Conservation (phyloP, 2,797 vertebrate genomes). For the Gorsachius magnificus region DNA sequence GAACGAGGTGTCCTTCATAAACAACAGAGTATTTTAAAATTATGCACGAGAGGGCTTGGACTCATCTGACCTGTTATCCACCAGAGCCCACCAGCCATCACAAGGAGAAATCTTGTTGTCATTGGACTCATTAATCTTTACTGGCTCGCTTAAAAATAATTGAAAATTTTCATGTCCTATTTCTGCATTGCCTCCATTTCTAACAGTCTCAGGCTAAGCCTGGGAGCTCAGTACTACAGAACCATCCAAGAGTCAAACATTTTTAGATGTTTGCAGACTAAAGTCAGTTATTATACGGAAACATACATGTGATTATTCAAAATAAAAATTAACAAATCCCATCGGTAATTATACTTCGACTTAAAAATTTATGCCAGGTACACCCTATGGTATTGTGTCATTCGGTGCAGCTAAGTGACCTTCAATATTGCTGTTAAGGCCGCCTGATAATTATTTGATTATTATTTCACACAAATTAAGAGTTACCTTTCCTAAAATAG, state of each 20-base stretch:
- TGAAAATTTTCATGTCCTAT: fast-evolving
- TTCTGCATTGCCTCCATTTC: background rate
- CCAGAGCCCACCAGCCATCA: background rate
- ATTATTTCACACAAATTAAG: constrained; percentile 42
- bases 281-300: background rate
- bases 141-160: background rate
- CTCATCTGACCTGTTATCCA: background rate
- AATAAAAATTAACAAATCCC: background rate
- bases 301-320: background rate
- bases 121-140: background rate
- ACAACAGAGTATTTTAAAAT: background rate
- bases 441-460: constrained; percentile 24
- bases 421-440: background rate
- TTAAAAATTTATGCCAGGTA: background rate
- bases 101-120: background rate
- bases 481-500: constrained; percentile 35
- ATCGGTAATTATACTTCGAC: background rate
- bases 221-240: background rate
- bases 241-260: background rate
- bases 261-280: background rate
- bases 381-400: background rate
- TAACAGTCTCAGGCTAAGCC: background rate
- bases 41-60: background rate
- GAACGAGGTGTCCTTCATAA: background rate
- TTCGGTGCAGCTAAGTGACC: background rate